These are phyloP conservation scores for Cryptus armator DNA, from an alignment of 2,888 invertebrate species.

Conservation along the genomic window DNA sequence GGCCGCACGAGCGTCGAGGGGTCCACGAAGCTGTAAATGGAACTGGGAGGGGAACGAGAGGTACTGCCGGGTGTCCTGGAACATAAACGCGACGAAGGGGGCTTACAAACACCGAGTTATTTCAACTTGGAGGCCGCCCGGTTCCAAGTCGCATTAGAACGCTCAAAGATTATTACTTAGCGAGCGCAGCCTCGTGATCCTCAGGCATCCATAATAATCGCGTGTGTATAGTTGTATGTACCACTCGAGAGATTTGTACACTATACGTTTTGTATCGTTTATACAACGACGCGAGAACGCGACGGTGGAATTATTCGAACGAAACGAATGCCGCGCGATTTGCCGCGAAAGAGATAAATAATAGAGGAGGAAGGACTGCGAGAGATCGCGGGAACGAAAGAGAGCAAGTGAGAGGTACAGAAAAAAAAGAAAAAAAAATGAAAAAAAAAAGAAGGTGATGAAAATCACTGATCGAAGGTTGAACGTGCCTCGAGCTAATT, in stretches of 20 bases:
- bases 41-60: conserved; percentile 38
- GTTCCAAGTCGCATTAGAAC: conserved; percentile 83
- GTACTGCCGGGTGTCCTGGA: conserved; percentile 68
- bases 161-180: conserved; percentile 84
- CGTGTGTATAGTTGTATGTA: conserved; percentile 59
- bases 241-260: conserved; percentile 18
- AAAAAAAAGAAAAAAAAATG: conserved; percentile 50
- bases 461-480: conserved; percentile 68
- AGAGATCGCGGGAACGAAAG: conserved; percentile 24
- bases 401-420: conserved; percentile 44
- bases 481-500: conserved; percentile 66
- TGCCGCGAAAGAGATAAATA: conserved; percentile 60
- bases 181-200: conserved; percentile 80
- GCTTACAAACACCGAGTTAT: conserved; percentile 69
- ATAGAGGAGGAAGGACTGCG: conserved; percentile 43
- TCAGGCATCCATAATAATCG: conserved; percentile 83
- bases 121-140: conserved; percentile 83
- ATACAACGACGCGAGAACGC: conserved; percentile 64
- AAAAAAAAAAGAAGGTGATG: conserved; percentile 55
- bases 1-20: conserved; percentile 62
- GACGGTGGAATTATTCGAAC: conserved; percentile 68
- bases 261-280: conserved; percentile 66
- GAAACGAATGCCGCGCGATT: conserved; percentile 59
- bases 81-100: conserved; percentile 60
- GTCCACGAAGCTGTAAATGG: conserved; percentile 54